These are phyloP conservation scores for Eupithecia subfuscata DNA, from an alignment of 2,888 invertebrate genomes.

Conservation along the genomic window DNA sequence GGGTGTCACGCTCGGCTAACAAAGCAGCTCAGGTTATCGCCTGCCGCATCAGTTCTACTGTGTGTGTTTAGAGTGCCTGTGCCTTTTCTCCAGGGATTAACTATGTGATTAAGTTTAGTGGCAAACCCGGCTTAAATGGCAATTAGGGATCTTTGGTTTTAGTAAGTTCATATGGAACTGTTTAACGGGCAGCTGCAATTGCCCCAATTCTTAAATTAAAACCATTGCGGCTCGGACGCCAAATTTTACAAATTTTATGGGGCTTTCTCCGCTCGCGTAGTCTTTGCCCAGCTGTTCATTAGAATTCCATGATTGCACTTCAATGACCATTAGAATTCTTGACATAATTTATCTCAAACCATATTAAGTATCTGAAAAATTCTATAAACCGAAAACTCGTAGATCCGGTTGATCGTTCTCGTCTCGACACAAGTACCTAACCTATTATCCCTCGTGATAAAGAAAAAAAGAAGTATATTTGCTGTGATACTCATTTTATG, in stretches of 20 bases:
- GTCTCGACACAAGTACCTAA: neutral
- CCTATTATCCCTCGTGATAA: neutral
- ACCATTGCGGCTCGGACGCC: neutral
- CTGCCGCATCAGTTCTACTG: too few species aligned
- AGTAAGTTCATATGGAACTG: neutral
- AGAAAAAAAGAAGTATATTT: neutral
- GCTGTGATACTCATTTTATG: neutral
- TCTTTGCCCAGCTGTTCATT: neutral
- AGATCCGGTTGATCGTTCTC: neutral
- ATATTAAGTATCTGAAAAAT: neutral
- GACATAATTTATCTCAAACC: too few species aligned
- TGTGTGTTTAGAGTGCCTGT: neutral
- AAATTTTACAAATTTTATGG: neutral
- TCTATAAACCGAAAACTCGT: too few species aligned
- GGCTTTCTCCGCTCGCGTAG: neutral
- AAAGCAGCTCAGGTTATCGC: too few species aligned
- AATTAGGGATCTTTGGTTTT: neutral
- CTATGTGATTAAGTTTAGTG: neutral
- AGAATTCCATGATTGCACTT: neutral
- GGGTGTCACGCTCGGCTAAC: neutral
- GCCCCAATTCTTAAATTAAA: neutral
- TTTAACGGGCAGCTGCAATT: neutral
- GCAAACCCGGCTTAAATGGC: neutral
- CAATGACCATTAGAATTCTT: too few species aligned
- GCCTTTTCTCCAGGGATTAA: neutral